Conservation (phyloP, 2,888 invertebrate genomes). For the Luperina nickerlii region DNA sequence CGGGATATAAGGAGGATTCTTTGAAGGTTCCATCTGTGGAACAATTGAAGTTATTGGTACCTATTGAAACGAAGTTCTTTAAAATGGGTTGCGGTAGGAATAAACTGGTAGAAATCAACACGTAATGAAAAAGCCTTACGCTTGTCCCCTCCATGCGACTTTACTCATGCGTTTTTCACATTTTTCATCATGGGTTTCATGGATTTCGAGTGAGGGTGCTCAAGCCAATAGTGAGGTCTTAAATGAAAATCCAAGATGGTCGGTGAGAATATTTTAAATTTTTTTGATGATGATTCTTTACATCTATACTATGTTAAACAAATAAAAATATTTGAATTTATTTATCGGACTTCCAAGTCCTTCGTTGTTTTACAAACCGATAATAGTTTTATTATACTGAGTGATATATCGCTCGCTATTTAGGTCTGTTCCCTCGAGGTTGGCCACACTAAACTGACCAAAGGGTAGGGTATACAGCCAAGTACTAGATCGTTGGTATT, state of each 20-base stretch:
- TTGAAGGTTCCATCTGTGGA: constrained; percentile 38
- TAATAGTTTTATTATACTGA: constrained; percentile 52
- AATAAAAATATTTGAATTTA: too few relatives aligned
- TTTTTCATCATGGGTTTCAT: neutral
- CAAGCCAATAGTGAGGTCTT: neutral
- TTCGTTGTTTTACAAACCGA: too few relatives aligned
- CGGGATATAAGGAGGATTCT: constrained; percentile 60
- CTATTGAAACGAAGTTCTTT: neutral
- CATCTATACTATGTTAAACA: too few relatives aligned
- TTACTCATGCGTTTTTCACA: neutral
- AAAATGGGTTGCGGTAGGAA: neutral
- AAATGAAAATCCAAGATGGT: too few relatives aligned
- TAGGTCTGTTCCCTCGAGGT: constrained; percentile 19
- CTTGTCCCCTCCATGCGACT: neutral
- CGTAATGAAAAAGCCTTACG: neutral
- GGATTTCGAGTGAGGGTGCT: neutral
- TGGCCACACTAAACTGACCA: constrained; percentile 40
- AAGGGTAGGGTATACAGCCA: constrained; percentile 29
- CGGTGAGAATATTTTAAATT: too few relatives aligned
- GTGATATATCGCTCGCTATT: constrained; percentile 26
- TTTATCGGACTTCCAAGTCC: too few relatives aligned
- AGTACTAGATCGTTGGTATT: too few relatives aligned
- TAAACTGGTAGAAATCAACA: neutral
- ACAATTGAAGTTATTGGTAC: constrained; percentile 34
- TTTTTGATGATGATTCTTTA: too few relatives aligned